Percentiles rank a stretch among this genome's conserved stretches.
These are phyloP conservation scores for Hoplostethus mediterraneus DNA, from an alignment of 2,797 vertebrate species.

Conservation along the genomic window DNA sequence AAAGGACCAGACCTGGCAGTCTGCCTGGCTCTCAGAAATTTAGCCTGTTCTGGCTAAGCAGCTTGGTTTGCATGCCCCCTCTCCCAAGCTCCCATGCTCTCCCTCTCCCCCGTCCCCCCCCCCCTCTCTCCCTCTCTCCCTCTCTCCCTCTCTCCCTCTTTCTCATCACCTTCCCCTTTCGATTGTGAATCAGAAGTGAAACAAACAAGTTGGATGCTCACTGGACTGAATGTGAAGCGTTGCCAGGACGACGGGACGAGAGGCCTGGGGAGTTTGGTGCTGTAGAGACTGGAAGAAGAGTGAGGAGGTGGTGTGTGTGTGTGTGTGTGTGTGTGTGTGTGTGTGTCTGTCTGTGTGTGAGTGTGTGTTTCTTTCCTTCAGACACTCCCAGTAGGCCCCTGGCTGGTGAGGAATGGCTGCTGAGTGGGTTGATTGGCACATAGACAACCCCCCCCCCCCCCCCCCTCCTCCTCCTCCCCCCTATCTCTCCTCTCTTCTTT, in stretches of 20 bases:
- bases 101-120: background rate
- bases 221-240: constrained; percentile 65
- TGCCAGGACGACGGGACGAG: constrained; percentile 62
- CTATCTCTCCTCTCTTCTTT: constrained; percentile 37
- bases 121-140: background rate
- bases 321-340: constrained; percentile 24
- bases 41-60: constrained; percentile 25
- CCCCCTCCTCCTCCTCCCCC: constrained; percentile 7
- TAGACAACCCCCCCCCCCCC: constrained; percentile 34
- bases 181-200: constrained; percentile 57
- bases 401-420: constrained; percentile 68
- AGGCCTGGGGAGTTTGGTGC: constrained; percentile 54
- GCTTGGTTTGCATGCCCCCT: constrained; percentile 53
- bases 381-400: constrained; percentile 57
- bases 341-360: constrained; percentile 24
- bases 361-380: constrained; percentile 44
- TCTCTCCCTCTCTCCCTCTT: constrained; percentile 4
- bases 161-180: constrained; percentile 26
- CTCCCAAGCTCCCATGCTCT: background rate
- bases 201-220: constrained; percentile 67
- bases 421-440: constrained; percentile 74
- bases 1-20: constrained; percentile 51
- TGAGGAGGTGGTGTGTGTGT: constrained; percentile 52
- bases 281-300: constrained; percentile 57
- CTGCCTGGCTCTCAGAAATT: constrained; percentile 46